Base-by-base conservation (phyloP, 1,140 invertebrate species). In the Portunus trituberculatus region DNA sequence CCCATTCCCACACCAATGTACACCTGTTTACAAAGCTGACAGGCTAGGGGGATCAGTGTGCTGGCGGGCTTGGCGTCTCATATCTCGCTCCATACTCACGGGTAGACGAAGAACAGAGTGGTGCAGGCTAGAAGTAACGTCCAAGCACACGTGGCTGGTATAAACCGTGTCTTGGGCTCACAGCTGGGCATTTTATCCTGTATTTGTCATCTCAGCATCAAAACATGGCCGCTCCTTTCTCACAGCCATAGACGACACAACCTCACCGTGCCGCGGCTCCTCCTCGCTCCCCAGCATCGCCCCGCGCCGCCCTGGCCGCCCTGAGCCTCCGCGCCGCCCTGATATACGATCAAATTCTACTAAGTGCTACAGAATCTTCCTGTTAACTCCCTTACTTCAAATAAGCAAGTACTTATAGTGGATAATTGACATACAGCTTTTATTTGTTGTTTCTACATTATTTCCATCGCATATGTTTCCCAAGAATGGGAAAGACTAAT, bases 111-210 rank as follows among this genome's bases (percentile, higher is more conserved):
- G 96, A 98, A 98, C 28, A 97, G 96, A 25, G 96, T 96, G 25
- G 97, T 97, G 93, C 97, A 97, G 46, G 97, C 97, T 48, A 98
- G 94, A 28, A 98, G 97, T 86, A 98, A 96, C 10, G 97, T 96
- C 98, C 98, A 98, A 76, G 98, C 97, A 96, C 97, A 97, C 94
- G 97, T 97, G 95, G 97, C 97, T 88, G 98, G 98, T 96, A 97
- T 97, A 95, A 96, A 97, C 95, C 96, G 96, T 95, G 96, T 96
- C 92, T 96, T 96, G 87, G 96, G 96, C 95, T 97, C 97, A 95
- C 96, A 97, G 95, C 95, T 96, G 94, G 96, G 93, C 96, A 97
- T 96, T 96, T 95, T 96, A 96, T 96, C 96, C 94, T 89, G 95
- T 82, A 95, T 93, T 96, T 93, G 91, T 96, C 91, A 59, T 96